phyloP scores from a whole-genome alignment of 2,797 vertebrate genomes.

The Micropoecilia bifurca region DNA sequence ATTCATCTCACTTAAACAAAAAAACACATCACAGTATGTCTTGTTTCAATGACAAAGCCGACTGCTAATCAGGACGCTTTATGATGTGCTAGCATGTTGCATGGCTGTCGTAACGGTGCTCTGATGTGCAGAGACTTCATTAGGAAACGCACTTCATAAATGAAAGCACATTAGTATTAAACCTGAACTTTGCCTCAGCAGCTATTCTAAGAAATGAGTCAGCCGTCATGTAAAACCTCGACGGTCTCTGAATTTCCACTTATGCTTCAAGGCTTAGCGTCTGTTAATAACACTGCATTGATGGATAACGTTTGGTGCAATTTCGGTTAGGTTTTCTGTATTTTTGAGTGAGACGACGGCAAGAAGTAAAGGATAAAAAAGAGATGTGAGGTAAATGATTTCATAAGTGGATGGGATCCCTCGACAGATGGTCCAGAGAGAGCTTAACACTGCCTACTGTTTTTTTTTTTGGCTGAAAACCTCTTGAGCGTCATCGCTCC shows the following conservation, averaged over 20 bases:
- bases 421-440: conserved; percentile 37
- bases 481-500: conserved; percentile 39
- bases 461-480: conserved; percentile 22
- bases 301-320: conserved; percentile 40
- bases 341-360: conserved; percentile 28
- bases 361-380: neutral
- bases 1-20: conserved; percentile 7
- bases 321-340: conserved; percentile 7
- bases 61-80: conserved; percentile 27
- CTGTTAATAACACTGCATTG: conserved; percentile 30
- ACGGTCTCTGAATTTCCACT: conserved; percentile 13
- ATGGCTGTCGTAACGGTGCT: conserved; percentile 6
- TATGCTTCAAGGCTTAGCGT: conserved; percentile 25
- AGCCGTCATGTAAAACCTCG: conserved; percentile 27
- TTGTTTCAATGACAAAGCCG: conserved; percentile 13
- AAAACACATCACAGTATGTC: conserved; percentile 9
- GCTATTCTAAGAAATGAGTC: conserved; percentile 10
- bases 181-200: neutral
- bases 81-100: conserved; percentile 12
- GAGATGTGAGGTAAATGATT: conserved; percentile 15
- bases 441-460: conserved; percentile 19
- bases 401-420: conserved; percentile 24
- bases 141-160: neutral
- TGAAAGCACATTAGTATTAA: conserved; percentile 7
- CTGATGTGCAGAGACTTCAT: neutral